Evolutionary conservation across 2,797 vertebrate genomes (phyloP).

Genomic region (Labroides dimidiatus): DNA sequence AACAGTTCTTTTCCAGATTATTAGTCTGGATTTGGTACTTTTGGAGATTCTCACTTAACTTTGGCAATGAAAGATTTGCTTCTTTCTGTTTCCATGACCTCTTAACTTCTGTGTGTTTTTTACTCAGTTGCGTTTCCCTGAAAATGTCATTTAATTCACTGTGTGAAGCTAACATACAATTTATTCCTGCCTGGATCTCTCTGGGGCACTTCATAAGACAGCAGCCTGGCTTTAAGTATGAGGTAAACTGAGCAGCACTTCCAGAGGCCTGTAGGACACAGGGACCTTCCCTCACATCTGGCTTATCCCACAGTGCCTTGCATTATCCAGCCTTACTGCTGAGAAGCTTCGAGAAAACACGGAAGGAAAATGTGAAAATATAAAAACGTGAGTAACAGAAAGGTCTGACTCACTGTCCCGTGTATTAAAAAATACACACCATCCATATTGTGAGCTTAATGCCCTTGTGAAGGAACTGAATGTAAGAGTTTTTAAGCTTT

Average conservation of each 20-base stretch:
- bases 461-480: too few relatives aligned
- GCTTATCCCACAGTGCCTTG: constrained; percentile 31
- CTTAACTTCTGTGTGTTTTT: too few relatives aligned
- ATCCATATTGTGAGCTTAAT: rapidly evolving
- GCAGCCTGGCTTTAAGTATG: constrained; percentile 17
- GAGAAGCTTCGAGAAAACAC: constrained; percentile 8
- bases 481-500: background rate
- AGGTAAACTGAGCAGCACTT: background rate
- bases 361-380: background rate
- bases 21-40: too few relatives aligned
- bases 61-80: too few relatives aligned
- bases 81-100: too few relatives aligned
- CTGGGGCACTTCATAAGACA: constrained; percentile 1
- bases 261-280: constrained; percentile 43
- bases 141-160: too few relatives aligned
- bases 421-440: background rate
- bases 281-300: constrained; percentile 71
- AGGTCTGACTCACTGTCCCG: background rate
- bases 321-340: constrained; percentile 28
- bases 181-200: background rate
- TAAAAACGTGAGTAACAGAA: background rate
- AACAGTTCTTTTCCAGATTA: too few relatives aligned
- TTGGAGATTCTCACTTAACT: too few relatives aligned
- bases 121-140: background rate
- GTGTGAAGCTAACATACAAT: too few relatives aligned